Percentiles rank a stretch among this genome's conserved stretches.
Evolutionary conservation across 2,888 invertebrate species (phyloP).

Genomic region (Diaphora mendica): DNA sequence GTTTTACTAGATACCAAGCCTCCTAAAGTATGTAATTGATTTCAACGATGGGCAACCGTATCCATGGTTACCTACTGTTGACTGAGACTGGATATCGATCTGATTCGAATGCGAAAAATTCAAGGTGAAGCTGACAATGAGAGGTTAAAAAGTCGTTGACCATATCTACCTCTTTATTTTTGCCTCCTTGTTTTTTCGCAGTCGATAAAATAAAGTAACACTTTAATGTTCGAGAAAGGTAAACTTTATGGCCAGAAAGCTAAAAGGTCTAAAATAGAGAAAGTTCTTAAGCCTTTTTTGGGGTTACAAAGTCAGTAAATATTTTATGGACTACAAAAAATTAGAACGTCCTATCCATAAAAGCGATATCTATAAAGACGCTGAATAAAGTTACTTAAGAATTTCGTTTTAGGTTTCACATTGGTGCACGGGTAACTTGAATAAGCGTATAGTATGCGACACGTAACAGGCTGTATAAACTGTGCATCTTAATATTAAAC

Average conservation of each 20-base stretch:
- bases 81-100: not conserved
- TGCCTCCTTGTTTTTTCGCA: not conserved
- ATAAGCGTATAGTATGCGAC: too few species aligned
- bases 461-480: too few species aligned
- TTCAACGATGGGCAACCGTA: not conserved
- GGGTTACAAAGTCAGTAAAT: not conserved
- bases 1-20: too few species aligned
- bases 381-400: not conserved
- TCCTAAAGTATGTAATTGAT: not conserved
- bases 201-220: not conserved
- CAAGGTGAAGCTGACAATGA: not conserved
- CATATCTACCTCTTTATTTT: not conserved
- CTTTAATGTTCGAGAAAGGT: not conserved
- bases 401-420: not conserved
- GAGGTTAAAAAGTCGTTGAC: not conserved
- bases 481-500: too few species aligned
- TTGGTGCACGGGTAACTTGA: not conserved
- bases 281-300: not conserved
- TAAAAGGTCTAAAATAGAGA: not conserved
- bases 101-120: not conserved
- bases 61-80: not conserved
- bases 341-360: not conserved
- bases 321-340: constrained; percentile 1
- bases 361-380: not conserved
- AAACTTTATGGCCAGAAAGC: not conserved